Evolutionary conservation across 2,797 vertebrate species (phyloP), one percentile per base, ranked within the genome.

Genomic region (Todus mexicanus): DNA sequence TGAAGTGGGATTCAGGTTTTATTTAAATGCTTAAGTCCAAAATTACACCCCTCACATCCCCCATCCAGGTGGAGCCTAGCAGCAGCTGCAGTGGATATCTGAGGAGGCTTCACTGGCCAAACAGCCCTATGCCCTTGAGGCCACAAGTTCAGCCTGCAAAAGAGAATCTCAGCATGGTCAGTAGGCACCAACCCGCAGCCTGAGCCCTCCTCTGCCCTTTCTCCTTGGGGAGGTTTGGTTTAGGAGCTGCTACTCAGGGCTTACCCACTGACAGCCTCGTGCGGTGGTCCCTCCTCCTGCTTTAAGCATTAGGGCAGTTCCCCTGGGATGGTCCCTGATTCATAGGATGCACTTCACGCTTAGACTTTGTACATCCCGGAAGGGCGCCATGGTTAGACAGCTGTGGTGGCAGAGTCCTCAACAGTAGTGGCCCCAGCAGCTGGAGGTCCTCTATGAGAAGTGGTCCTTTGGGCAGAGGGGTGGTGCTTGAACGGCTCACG

Each of bases 1-100:
- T 91, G 31, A 84, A 92, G 85, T 82, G 68, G 47, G 85, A 91
- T 84, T 82, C 68, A 27, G 59, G 69, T 76, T 88, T 63, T 51
- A 47, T 51, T 75, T 54, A 38, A 87, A 68, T 3, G 26, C 63
- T 54, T 94, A 77, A 71, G 16, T 40, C 89, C 74, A 40, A 76
- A 90, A 93, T 70, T 53, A 48, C 68, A 56, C 23, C 60, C 29
- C 35, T 65, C 6, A 6, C 6, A 10, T 8, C 10, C 2, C 37
- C 31, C 8, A 0, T 22, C 25, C 57, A 22, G 42, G 69, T 66
- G 59, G 10, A 61, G 70, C 42, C 61, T 38, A 43, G 54, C 45
- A 82, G 66, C 35, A 86, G 45, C 47, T 1, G 2, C 5, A 4
- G 40, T 29, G 33, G 14, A 25, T 33, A 76, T 31, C 37, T 40